Evolutionary conservation across 2,888 invertebrate genomes (phyloP), one percentile per base, ranked within the genome.

Genomic region (Lapara coniferarum): DNA sequence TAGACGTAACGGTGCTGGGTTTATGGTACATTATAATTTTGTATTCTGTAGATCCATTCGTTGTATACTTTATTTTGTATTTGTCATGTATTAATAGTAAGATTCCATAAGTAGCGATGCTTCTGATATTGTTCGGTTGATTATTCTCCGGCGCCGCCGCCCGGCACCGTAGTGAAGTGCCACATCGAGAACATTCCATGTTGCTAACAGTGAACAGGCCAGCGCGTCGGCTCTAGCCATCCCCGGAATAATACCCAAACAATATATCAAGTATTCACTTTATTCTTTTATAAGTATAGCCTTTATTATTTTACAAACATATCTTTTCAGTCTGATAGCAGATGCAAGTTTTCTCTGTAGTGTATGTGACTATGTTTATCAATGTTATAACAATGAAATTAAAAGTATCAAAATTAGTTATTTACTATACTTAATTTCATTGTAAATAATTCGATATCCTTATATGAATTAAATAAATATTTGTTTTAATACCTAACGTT

Each of bases 281-380:
- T 88, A 85, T 87, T 81, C 84, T 81, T 87, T 89, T 90, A 87
- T 90, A 92, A 91, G 90, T 87, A 88, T 91, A 92, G 89, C 84
- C 86, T 88, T 86, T 90, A 89, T 85, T 81, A 81, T 83, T 76
- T 84, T 85, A 88, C 86, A 90, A 88, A 93, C 91, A 91, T 92
- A 91, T 92, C 89, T 89, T 83, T 88, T 88, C 90, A 90, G 89
- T 90, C 90, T 89, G 91, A 89, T 82, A 85, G 81, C 88, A 86
- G 89, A 91, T 89, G 92, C 93, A 93, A 93, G 93, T 93, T 93
- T 93, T 93, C 93, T 90, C 84, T 93, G 93, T 93, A 93, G 93
- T 92, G 89, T 92, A 92, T 88, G 84, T 85, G 85, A 85, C 85
- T 85, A 87, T 83, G 85, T 89, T 85, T 90, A 90, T 91, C 89